phyloP scores from a whole-genome alignment of 1,140 invertebrate species.

The Drosophila setifemur region DNA sequence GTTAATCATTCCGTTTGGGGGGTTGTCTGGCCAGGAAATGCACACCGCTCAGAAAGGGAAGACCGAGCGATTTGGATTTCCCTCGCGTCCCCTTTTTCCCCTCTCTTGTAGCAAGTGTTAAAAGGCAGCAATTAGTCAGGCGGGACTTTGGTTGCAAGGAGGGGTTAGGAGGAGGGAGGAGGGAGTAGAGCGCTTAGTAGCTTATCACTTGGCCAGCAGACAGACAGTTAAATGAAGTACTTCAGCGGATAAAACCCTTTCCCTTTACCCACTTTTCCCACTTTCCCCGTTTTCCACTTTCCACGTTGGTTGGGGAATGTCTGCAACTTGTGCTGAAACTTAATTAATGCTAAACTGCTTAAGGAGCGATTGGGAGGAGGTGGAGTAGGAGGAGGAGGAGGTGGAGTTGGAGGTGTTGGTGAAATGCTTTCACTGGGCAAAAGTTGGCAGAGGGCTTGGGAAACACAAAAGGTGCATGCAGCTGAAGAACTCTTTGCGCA shows the following conservation, averaged over 20 bases:
- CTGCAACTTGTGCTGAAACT: constrained; percentile 64
- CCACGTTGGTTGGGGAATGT: constrained; percentile 4
- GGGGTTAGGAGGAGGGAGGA: not conserved
- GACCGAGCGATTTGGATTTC: constrained; percentile 24
- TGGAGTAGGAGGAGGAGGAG: no score
- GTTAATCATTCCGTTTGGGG: constrained; percentile 36
- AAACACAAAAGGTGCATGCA: not conserved
- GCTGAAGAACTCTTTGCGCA: not conserved
- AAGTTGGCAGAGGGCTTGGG: not conserved
- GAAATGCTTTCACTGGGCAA: not conserved
- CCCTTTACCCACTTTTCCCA: not conserved
- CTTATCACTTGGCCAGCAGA: constrained; percentile 71
- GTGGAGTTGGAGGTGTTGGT: not conserved
- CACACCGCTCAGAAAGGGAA: constrained; percentile 14
- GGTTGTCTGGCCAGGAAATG: constrained; percentile 40
- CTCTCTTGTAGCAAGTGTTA: constrained; percentile 57
- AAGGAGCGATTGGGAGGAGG: constrained; percentile 45
- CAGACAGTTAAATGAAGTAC: constrained; percentile 65
- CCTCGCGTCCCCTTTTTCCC: no score
- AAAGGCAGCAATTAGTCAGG: constrained; percentile 70
- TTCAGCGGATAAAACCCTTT: constrained; percentile 16
- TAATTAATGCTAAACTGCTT: constrained; percentile 80
- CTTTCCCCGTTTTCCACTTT: not conserved
- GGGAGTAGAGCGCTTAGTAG: constrained; percentile 1
- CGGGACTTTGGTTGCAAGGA: constrained; percentile 3